A percentile compares a stretch with the other conserved stretches of the same genome.
Conservation (phyloP, 2,113 vertebrate species). For the Alligator sinensis region DNA sequence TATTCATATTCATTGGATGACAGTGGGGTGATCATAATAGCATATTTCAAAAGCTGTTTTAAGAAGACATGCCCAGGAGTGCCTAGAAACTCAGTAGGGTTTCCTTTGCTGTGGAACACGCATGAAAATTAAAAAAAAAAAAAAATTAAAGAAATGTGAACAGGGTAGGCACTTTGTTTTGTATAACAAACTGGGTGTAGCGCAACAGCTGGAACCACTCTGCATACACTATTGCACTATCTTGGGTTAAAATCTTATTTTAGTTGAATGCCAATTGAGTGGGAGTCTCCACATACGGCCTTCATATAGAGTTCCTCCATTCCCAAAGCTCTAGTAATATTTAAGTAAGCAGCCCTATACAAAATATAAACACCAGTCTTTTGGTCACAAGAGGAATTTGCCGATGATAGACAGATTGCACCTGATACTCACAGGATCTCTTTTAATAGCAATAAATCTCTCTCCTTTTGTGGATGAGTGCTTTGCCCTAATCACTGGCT, state of each 20-base stretch:
- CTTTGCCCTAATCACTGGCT: constrained; percentile 63
- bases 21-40: no score
- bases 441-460: constrained; percentile 53
- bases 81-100: background rate
- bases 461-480: constrained; percentile 61
- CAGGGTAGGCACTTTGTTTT: background rate
- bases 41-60: no score
- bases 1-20: no score
- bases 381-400: background rate
- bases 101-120: background rate
- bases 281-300: rapidly evolving
- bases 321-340: background rate
- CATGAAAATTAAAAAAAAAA: background rate
- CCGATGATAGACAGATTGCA: constrained; percentile 39
- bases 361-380: background rate
- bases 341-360: background rate
- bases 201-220: background rate
- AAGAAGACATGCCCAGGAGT: background rate
- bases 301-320: background rate
- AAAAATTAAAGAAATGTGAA: background rate
- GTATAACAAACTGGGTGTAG: rapidly evolving
- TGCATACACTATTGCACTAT: background rate
- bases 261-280: background rate
- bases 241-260: background rate
- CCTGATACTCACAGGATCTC: constrained; percentile 62